Evolutionary conservation across 2,888 invertebrate species (phyloP).

Genomic region (Protonemura montana): DNA sequence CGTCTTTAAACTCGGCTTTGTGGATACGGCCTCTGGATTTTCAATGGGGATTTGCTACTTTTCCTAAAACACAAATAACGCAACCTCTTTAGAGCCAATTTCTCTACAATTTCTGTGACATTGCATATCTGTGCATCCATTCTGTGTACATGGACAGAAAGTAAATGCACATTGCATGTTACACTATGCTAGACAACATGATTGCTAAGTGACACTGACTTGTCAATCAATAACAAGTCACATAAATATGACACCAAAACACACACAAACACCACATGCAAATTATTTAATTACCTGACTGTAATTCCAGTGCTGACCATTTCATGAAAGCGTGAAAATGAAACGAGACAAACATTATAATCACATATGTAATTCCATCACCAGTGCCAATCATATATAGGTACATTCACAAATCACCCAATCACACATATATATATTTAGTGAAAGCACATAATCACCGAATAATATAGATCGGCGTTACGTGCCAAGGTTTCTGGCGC

Average conservation of each 20-base stretch:
- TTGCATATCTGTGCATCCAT: not conserved
- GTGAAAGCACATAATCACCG: not conserved
- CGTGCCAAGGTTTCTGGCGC: slow-evolving; percentile 1
- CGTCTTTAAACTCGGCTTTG: too few relatives aligned
- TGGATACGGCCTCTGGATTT: too few relatives aligned
- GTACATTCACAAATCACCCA: not conserved
- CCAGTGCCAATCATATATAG: not conserved
- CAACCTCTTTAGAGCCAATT: too few relatives aligned
- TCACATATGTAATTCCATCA: not conserved
- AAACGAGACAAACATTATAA: slow-evolving; percentile 52
- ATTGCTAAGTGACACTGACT: not conserved
- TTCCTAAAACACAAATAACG: too few relatives aligned
- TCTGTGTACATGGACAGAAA: not conserved
- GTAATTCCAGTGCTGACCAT: slow-evolving; percentile 78
- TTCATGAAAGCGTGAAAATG: slow-evolving; percentile 60
- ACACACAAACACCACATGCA: not conserved
- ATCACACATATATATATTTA: not conserved
- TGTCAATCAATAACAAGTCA: not conserved
- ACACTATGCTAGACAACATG: not conserved
- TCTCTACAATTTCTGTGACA: not conserved
- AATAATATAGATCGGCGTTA: not conserved
- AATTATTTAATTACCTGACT: slow-evolving; percentile 67
- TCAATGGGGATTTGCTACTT: too few relatives aligned
- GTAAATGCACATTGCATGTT: not conserved
- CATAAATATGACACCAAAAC: not conserved